Percentiles rank a stretch among this genome's conserved stretches.
Evolutionary conservation across 2,113 vertebrate genomes (phyloP).

Genomic region (Chloropsis cyanopogon): DNA sequence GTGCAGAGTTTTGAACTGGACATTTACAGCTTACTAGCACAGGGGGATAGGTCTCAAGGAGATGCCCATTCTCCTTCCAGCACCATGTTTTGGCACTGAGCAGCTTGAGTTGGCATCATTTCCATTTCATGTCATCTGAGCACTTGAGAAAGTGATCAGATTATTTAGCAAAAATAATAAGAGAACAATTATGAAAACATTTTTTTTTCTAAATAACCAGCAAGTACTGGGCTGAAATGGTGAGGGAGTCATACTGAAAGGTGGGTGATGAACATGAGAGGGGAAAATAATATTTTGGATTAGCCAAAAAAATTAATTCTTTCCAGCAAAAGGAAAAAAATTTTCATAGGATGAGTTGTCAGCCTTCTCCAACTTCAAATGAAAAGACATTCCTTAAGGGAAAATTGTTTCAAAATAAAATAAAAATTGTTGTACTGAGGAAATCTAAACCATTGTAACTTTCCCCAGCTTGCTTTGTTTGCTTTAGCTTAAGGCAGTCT

Average conservation of each 20-base stretch:
- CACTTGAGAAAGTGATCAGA: neutral
- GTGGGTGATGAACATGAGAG: neutral
- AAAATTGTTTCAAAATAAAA: conserved; percentile 25
- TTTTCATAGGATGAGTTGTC: neutral
- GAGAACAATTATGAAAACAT: neutral
- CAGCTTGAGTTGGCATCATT: neutral
- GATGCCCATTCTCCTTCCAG: neutral
- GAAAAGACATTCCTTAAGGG: neutral
- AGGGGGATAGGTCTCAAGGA: neutral
- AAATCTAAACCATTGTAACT: neutral
- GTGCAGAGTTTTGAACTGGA: neutral
- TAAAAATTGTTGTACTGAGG: neutral
- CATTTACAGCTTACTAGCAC: neutral
- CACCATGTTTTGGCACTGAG: fast-evolving
- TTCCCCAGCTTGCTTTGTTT: neutral
- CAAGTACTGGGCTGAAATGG: neutral
- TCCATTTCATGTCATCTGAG: neutral
- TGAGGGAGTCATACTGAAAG: neutral
- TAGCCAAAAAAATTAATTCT: neutral
- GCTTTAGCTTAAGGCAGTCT: neutral
- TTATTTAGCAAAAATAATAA: neutral
- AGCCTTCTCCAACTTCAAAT: neutral
- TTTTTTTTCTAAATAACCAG: neutral
- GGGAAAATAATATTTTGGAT: neutral
- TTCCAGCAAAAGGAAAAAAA: neutral